Evolutionary conservation across 2,797 vertebrate genomes (phyloP), one percentile per base, ranked within the genome.

Genomic region (Coregonus ussuriensis): DNA sequence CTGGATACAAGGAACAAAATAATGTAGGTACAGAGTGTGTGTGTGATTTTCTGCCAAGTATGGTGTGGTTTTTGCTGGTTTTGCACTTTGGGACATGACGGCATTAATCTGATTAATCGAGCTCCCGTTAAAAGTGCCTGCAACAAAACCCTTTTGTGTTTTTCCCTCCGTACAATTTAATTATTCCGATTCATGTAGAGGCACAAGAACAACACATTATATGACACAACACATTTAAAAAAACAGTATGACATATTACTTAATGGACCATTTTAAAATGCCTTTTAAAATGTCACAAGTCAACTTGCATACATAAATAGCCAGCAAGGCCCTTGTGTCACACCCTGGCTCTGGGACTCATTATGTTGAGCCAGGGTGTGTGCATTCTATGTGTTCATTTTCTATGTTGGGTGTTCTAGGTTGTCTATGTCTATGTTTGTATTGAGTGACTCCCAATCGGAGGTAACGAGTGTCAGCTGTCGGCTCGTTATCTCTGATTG

Each of bases 1-100:
- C 18, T 71, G 65, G 79, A 73, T 69, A 11, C 76, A 73, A 66
- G 71, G 52, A 77, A 77, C 56, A 80, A 71, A 65, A 68, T 63
- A 77, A 73, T 56, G 53, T n/a, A 74, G 75, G 79, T 80, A 25
- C 4, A 52, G 63, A 33, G 72, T 70, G 52, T 47, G 33, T 14
- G 31, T 3, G 25, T 59, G 71, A 25, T 31, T 15, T 1, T 7
- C 5, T 54, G 29, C 52, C 52, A 56, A 35, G 52, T 54, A 16
- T 56, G 54, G 14, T n/a, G 6, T 59, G 56, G 4, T 7, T 59
- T 59, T 59, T 59, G 15, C n/a, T 16, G 21, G 25, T 67, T 33
- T 31, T 67, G 11, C 33, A 31, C 65, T 35, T 67, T 21, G 65
- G 13, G 15, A 67, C 29, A 6, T 47, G 9, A 47, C 41, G 11